Percentiles rank a stretch among this genome's conserved stretches.
Conservation (phyloP, 1,140 invertebrate genomes). For the Gerris buenoi region DNA sequence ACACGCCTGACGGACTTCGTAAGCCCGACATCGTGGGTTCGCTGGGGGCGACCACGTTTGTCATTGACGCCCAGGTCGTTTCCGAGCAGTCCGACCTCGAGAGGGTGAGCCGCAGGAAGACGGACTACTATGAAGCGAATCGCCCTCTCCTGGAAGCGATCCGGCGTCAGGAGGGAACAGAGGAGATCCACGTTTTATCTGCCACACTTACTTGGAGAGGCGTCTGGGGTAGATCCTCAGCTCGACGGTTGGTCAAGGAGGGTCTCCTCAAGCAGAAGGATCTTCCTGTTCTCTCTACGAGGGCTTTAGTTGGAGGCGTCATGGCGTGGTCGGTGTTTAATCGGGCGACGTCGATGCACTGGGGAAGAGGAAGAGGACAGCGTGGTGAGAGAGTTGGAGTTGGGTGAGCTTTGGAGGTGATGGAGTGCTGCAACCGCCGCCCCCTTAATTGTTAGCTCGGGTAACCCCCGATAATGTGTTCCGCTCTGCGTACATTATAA, state of each 20-base stretch:
- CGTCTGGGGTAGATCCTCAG: not conserved
- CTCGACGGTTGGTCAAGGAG: not conserved
- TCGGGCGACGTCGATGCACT: no score
- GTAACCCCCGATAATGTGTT: no score
- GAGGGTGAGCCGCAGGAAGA: not conserved
- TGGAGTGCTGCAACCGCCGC: no score
- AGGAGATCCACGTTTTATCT: not conserved
- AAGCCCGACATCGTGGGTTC: not conserved
- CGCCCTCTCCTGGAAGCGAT: not conserved
- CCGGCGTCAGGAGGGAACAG: not conserved
- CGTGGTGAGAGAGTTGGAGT: no score
- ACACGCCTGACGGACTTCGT: not conserved
- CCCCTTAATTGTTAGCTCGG: no score
- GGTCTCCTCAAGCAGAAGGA: not conserved
- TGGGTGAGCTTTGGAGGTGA: no score
- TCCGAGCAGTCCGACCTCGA: not conserved
- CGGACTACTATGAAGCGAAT: not conserved
- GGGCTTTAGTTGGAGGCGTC: no score
- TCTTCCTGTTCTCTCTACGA: no score
- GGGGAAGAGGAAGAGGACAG: no score
- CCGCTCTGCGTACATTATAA: no score
- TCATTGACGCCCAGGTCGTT: not conserved
- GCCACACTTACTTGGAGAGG: not conserved
- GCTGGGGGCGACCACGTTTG: not conserved
- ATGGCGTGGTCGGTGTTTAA: no score